Evolutionary conservation across 1,140 invertebrate genomes (phyloP), one percentile per base, ranked within the genome.

Genomic region (Eumeta japonica): DNA sequence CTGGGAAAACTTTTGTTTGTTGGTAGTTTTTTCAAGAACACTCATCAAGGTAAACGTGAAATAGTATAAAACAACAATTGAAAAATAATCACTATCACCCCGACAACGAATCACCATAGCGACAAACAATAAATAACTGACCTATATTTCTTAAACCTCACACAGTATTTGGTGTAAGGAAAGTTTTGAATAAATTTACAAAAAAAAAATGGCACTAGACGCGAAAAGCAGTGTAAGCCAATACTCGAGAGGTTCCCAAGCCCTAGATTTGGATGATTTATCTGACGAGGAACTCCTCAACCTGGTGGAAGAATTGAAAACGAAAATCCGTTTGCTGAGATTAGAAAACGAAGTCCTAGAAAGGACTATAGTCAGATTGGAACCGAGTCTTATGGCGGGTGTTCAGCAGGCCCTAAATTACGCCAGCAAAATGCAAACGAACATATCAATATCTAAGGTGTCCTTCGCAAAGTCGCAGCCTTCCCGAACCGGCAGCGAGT

Each of bases 331-430:
- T 37, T 32, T 71, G 0, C 32, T 71, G 1, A 45, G 28, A 1
- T 36, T 75, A 1, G 73, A 76, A 43, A 76, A 76, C 38, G 70
- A 72, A 39, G 56, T 76, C 7, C 41, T 75, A 1, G 73, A 76
- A 40, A 54, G 46, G 5, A 62, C 60, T 4, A 74, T 76, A 10
- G 39, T 60, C 46, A 62, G 67, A 33, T 32, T 75, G 11, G 71
- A 76, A 3, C 62, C 73, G 0, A 29, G 49, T 1, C 33, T 72
- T 10, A 62, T 75, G 58, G 52, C 59, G 18, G 64, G 68, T 0
- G 48, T 73, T 9, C 62, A 66, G 16, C 68, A 72, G 39, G 67
- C 70, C 2, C 16, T 74, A 28, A 71, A 76, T 3, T 71, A 67
- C 29, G 68, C 68, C 0, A 47, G 43, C 3, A 70, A 55, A 46